Percentiles rank a stretch among this genome's conserved stretches.
Conservation (phyloP, 2,888 invertebrate genomes). For the Calameuta filiformis region DNA sequence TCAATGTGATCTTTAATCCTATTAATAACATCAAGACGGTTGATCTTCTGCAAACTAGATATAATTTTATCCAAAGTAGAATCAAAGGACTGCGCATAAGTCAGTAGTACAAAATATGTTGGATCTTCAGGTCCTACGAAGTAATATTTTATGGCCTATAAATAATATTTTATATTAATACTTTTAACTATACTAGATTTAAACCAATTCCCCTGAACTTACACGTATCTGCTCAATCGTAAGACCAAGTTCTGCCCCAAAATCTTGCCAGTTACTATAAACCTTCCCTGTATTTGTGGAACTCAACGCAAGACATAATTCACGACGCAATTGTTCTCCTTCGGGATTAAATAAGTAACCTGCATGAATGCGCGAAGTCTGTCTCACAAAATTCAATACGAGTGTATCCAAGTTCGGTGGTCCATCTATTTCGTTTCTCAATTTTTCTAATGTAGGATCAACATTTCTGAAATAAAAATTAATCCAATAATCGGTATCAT, state of each 20-base stretch:
- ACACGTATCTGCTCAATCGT: slow-evolving; percentile 56
- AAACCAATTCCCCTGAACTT: slow-evolving; percentile 7
- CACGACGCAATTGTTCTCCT: slow-evolving; percentile 42
- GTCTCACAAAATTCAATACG: slow-evolving; percentile 34
- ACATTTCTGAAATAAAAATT: slow-evolving; percentile 31
- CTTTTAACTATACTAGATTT: neutral
- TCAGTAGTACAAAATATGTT: slow-evolving; percentile 69
- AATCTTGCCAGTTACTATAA: slow-evolving; percentile 56
- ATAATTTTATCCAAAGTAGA: slow-evolving; percentile 70
- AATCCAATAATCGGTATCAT: neutral
- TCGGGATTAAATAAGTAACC: slow-evolving; percentile 50
- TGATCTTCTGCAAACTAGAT: slow-evolving; percentile 67
- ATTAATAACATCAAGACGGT: slow-evolving; percentile 69
- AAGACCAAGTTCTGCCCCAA: slow-evolving; percentile 51
- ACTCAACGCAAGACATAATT: slow-evolving; percentile 51
- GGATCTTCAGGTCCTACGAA: slow-evolving; percentile 68
- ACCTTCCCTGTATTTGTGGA: slow-evolving; percentile 48
- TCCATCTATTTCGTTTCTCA: slow-evolving; percentile 44
- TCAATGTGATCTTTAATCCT: slow-evolving; percentile 66
- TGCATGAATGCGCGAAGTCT: slow-evolving; percentile 48
- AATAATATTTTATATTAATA: neutral
- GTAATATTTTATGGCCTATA: slow-evolving; percentile 67
- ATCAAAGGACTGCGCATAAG: slow-evolving; percentile 68
- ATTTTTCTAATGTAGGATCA: slow-evolving; percentile 49
- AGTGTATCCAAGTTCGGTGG: slow-evolving; percentile 45